Evolutionary conservation across 2,113 vertebrate genomes (phyloP), one percentile per base, ranked within the genome.

Genomic region (Rhabdomys dilectus): DNA sequence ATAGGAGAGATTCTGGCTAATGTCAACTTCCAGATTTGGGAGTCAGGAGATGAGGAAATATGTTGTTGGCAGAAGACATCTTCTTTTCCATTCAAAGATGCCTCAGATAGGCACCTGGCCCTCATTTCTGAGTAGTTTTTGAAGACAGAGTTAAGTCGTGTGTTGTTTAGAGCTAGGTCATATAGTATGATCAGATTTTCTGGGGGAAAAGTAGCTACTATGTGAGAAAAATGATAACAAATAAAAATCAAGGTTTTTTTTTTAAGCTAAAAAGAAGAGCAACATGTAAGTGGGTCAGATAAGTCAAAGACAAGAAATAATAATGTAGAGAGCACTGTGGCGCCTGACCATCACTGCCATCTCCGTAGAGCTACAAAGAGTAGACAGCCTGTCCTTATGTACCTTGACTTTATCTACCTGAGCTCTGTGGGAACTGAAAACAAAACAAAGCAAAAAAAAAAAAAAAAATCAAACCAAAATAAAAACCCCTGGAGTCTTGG

Each of bases 41-140:
- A 70, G 82, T 96, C 85, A 89, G 45, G 96, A 66, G 24, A 77
- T 72, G 64, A 53, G 78, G 53, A 96, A 91, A 66, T 89, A 22
- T 51, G 29, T 89, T 73, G 78, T 94, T 29, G 93, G 45, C 34
- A 89, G n/a, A 93, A 64, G 58, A 42, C 58, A 94, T 88, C 39
- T 89, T 88, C 45, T 77, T 94, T 95, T 85, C 42, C 76, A 96
- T 77, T 91, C 76, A 81, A 76, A 31, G 29, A 64, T 64, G 4
- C 76, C 51, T 76, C 91, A 88, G 22, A 81, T 80, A 34, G 24
- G 7, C 19, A 94, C 76, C 24, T 85, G 16, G 24, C 94, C 70
- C 39, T 94, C 39, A 94, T 81, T 91, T 78, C 60, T 42, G 51
- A 94, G 39, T 91, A 91, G 31, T n/a, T 19, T 94, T 19, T 34